Evolutionary conservation across 1,140 invertebrate genomes (phyloP).

Genomic region (Ditylenchus dipsaci): DNA sequence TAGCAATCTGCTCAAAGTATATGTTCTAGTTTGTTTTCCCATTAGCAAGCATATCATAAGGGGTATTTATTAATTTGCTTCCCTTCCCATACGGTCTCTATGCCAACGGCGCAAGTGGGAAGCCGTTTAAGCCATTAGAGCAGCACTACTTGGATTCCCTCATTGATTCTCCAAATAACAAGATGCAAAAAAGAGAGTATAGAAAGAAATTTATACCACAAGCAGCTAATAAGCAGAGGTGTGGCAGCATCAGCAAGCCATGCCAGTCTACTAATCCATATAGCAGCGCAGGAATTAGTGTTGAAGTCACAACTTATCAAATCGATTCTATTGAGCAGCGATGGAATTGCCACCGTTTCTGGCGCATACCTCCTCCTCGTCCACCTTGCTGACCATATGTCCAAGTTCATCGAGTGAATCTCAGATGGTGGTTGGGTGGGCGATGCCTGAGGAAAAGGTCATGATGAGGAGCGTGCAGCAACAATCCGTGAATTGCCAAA

Average conservation of each 20-base stretch:
- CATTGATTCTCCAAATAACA: not conserved
- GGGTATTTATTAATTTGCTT: no score
- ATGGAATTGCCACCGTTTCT: constrained; percentile 26
- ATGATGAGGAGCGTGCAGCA: not conserved
- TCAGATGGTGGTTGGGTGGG: not conserved
- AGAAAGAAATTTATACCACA: not conserved
- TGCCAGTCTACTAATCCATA: not conserved
- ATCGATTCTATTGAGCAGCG: not conserved
- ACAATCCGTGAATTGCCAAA: no score
- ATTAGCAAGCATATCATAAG: no score
- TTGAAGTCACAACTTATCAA: not conserved
- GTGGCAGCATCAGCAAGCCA: not conserved
- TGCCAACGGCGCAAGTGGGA: not conserved
- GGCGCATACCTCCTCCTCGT: not conserved
- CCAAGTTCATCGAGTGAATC: not conserved
- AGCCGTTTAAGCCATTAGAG: not conserved
- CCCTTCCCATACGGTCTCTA: not conserved
- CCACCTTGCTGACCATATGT: not conserved
- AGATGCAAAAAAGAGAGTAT: not conserved
- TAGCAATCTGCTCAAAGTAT: no score
- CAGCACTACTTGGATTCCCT: not conserved
- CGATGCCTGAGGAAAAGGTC: not conserved
- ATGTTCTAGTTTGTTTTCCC: no score
- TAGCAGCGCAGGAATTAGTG: not conserved
- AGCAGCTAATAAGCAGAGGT: not conserved